Base-by-base conservation (phyloP, 2,888 invertebrate species). In the Synergus itoensis region DNA sequence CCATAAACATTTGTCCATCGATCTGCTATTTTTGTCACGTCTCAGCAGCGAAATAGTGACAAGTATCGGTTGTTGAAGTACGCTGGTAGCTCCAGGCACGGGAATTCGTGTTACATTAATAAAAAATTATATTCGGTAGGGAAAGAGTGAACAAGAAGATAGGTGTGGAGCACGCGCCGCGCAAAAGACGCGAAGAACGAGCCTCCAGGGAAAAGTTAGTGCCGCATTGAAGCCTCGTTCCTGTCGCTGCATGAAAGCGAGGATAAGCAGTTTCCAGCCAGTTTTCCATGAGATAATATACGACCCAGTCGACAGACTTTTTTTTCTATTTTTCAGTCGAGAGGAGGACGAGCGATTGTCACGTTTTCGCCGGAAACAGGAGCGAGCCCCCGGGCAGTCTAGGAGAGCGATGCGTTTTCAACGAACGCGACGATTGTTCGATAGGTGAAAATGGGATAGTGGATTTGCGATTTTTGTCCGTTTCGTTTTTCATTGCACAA, bases 291-390 rank as follows among this genome's bases (percentile, higher is more conserved):
- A 73, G 73, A 73, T 73, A 73, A 73, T 73, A 73, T 53, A 73
- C 73, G 53, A 73, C 16, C 73, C 36, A 36, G 28, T 28, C 11
- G 45, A 69, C 45, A 69, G 40, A 65, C 21, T 45, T 14, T 45
- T 53, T 73, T 53, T 73, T 73, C 2, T 36, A 73, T 86, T 86
- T 87, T 86, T 81, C 69, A 77, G 82, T 81, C 81, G 78, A 67
- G 81, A 83, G 79, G 83, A 84, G 82, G 79, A 80, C 84, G 82
- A 87, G 84, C 82, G 87, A 87, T 88, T 79, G 86, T 86, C 84
- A 81, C 86, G 86, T 86, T 86, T 86, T 85, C 81, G 80, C 80
- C 82, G 82, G 84, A 86, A 86, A 84, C 81, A 83, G 84, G 80
- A 80, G 84, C 84, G 80, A 82, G 82, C 83, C 76, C 84, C 86